Evolutionary conservation across 2,113 vertebrate species (phyloP).

Genomic region (Eubucco bourcierii): DNA sequence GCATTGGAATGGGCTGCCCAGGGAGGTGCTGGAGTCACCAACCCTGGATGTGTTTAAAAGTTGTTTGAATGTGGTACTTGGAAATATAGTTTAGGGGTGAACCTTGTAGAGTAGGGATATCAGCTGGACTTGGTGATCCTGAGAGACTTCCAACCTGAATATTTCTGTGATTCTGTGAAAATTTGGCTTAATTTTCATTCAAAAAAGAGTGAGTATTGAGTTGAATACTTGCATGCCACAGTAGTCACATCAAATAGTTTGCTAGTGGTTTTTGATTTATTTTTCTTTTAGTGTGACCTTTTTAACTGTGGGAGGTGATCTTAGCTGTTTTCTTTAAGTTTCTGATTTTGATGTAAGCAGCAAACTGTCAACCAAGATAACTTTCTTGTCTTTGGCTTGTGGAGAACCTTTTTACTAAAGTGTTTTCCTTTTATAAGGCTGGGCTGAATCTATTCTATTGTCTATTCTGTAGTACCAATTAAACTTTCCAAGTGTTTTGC

Average conservation of each 20-base stretch:
- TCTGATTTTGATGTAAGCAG: not conserved
- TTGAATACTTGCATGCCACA: not conserved
- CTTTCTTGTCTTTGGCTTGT: not conserved
- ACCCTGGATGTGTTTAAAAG: too few relatives aligned
- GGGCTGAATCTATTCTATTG: not conserved
- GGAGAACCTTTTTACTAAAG: not conserved
- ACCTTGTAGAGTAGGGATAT: too few relatives aligned
- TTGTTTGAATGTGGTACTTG: too few relatives aligned
- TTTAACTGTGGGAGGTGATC: not conserved
- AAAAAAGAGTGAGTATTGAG: too few relatives aligned
- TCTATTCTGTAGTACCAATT: not conserved
- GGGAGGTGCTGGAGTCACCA: too few relatives aligned
- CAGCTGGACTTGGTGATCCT: too few relatives aligned
- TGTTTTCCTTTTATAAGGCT: not conserved
- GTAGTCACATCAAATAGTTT: not conserved
- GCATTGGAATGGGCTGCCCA: too few relatives aligned
- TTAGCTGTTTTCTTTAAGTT: not conserved
- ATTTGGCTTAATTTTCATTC: too few relatives aligned
- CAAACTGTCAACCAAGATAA: not conserved
- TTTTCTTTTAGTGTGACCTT: not conserved
- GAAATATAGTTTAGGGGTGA: too few relatives aligned
- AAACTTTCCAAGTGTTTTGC: not conserved
- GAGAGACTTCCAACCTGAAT: too few relatives aligned
- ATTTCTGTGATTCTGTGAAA: too few relatives aligned
- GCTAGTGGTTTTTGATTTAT: not conserved